A percentile compares a stretch with the other conserved stretches of the same genome.
These are phyloP conservation scores for Neelides sp. DNA, from an alignment of 1,140 invertebrate species.

Conservation along the genomic window DNA sequence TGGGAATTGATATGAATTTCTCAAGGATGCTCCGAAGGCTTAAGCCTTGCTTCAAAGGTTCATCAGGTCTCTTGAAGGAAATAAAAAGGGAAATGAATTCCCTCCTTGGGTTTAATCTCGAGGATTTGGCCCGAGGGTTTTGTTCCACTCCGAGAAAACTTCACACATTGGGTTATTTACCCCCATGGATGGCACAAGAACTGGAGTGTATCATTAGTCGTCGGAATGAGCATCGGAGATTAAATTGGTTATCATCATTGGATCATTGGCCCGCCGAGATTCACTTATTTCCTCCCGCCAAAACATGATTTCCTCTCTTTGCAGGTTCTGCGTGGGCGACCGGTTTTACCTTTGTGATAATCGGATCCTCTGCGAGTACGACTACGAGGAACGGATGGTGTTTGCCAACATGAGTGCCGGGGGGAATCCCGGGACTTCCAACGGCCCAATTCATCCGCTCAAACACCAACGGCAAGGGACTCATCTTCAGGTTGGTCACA, in stretches of 20 bases:
- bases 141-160: too few relatives aligned
- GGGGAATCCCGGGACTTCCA: constrained; percentile 3
- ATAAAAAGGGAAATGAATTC: too few relatives aligned
- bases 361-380: constrained; percentile 85
- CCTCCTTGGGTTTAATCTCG: too few relatives aligned
- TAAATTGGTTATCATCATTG: too few relatives aligned
- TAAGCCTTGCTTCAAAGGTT: too few relatives aligned
- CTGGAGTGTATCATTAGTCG: too few relatives aligned
- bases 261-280: background rate
- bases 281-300: background rate
- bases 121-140: too few relatives aligned
- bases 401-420: constrained; percentile 52
- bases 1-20: too few relatives aligned
- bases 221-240: too few relatives aligned
- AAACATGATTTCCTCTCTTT: constrained; percentile 24
- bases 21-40: too few relatives aligned
- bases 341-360: constrained; percentile 84
- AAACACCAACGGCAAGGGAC: constrained; percentile 23
- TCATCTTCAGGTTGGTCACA: constrained; percentile 11
- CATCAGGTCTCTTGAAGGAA: too few relatives aligned
- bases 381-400: constrained; percentile 79
- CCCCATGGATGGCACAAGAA: too few relatives aligned
- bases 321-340: constrained; percentile 87
- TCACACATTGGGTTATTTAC: background rate
- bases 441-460: constrained; percentile 14